phyloP scores from a whole-genome alignment of 2,888 invertebrate genomes.

The Loripinus fragilis region DNA sequence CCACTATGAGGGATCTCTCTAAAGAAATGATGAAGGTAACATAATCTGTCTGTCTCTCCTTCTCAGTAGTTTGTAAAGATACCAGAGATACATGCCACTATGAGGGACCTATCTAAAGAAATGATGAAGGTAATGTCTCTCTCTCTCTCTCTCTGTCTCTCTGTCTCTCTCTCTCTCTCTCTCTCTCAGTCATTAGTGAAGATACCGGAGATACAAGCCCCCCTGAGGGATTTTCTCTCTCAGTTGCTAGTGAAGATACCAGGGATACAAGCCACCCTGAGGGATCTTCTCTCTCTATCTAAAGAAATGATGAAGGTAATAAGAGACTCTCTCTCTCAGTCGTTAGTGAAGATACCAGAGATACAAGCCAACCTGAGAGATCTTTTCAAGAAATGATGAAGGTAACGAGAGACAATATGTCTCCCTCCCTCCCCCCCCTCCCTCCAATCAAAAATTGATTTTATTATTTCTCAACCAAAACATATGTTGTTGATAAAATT shows the following conservation, averaged over 20 bases:
- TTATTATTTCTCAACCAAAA: too few species aligned
- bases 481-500: too few species aligned
- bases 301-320: slow-evolving; percentile 97
- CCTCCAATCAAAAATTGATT: too few species aligned
- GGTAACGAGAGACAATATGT: too few species aligned
- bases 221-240: slow-evolving; percentile 83
- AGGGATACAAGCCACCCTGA: slow-evolving; percentile 97
- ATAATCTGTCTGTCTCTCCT: too few species aligned
- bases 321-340: neutral
- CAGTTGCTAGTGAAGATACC: slow-evolving; percentile 94
- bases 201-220: too few species aligned
- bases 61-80: slow-evolving; percentile 93
- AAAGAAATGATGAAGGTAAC: slow-evolving; percentile 97
- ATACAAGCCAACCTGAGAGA: too few species aligned
- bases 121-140: slow-evolving; percentile 97
- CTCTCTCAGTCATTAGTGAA: too few species aligned
- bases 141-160: too few species aligned
- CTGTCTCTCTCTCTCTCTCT: too few species aligned
- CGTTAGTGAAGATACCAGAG: neutral
- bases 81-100: slow-evolving; percentile 96
- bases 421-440: neutral
- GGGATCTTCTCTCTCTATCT: slow-evolving; percentile 96
- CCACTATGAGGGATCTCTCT: slow-evolving; percentile 98
- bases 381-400: too few species aligned
- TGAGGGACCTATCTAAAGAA: slow-evolving; percentile 99